Evolutionary conservation across 2,113 vertebrate genomes (phyloP), one percentile per base, ranked within the genome.

Genomic region (Dasypus novemcinctus): DNA sequence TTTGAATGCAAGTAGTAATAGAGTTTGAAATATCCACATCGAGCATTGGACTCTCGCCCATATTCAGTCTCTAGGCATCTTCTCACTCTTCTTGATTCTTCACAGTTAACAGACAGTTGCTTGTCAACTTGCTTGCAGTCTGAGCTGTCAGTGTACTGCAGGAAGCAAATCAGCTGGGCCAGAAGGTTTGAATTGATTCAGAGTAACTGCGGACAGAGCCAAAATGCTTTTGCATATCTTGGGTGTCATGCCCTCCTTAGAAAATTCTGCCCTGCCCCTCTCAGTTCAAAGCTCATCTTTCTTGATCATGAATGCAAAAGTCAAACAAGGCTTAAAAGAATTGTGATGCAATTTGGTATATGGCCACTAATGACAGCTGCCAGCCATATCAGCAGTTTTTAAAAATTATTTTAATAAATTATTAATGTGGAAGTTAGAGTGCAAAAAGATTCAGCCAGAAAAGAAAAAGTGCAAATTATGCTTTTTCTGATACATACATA

Each of bases 361-460:
- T 14, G 12, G 25, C 43, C 54, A 72, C 49, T 79, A 54, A 89
- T 68, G 12, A 78, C 2, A 41, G 20, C 2, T 88, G 12, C 80
- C 52, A 49, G 12, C 80, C 52, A 49, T 33, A 20, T 33, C 36
- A 82, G 71, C 69, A 64, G 10, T 74, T 20, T 57, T 57, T 57
- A 7, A n/a, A n/a, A n/a, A n/a, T n/a, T n/a, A 57, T 57, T 74
- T 93, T 41, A 84, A 89, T 33, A n/a, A 89, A 52, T 31, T 54
- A 76, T 84, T 68, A 63, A 71, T 87, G 90, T 90, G 52, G 38
- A 95, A 87, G 85, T 76, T 68, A 52, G 27, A 90, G 33, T 54
- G 36, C 49, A 88, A 85, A 72, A 9, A 84, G 29, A 82, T 23
- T 46, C 49, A 36, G 46, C 75, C 64, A 46, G 5, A 88, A 25